Conservation (phyloP, 2,113 vertebrate species). For the Oceanites oceanicus region DNA sequence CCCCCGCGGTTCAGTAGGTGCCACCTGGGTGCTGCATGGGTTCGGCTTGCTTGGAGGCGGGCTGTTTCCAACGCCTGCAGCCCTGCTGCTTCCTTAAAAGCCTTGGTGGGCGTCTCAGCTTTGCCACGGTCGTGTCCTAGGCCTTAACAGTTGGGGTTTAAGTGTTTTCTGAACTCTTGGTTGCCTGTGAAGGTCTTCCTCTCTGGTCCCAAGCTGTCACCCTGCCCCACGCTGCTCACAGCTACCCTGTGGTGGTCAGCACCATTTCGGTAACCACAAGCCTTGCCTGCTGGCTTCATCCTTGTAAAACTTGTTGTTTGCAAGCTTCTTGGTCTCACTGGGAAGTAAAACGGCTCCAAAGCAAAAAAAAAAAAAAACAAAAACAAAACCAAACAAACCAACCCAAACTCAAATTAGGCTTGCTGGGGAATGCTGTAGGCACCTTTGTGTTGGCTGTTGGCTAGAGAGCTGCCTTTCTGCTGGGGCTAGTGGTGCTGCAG, state of each 20-base stretch:
- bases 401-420: not conserved
- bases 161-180: not conserved
- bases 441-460: not conserved
- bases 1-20: accelerated
- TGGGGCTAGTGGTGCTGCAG: not conserved
- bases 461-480: not conserved
- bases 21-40: not conserved
- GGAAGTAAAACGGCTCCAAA: not conserved
- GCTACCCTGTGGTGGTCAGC: accelerated
- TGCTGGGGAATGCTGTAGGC: not conserved
- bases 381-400: too few relatives aligned
- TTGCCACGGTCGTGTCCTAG: accelerated
- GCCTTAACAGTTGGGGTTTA: not conserved
- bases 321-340: accelerated
- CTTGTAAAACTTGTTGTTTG: not conserved
- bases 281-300: not conserved
- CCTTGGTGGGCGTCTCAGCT: not conserved
- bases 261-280: not conserved
- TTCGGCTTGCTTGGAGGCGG: accelerated
- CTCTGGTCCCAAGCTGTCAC: not conserved
- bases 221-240: not conserved
- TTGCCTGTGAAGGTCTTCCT: accelerated
- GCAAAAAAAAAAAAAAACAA: not conserved
- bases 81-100: not conserved
- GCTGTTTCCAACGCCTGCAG: not conserved